These are phyloP conservation scores for Paramisgurnus dabryanus DNA, from an alignment of 2,113 vertebrate genomes.

Conservation along the genomic window DNA sequence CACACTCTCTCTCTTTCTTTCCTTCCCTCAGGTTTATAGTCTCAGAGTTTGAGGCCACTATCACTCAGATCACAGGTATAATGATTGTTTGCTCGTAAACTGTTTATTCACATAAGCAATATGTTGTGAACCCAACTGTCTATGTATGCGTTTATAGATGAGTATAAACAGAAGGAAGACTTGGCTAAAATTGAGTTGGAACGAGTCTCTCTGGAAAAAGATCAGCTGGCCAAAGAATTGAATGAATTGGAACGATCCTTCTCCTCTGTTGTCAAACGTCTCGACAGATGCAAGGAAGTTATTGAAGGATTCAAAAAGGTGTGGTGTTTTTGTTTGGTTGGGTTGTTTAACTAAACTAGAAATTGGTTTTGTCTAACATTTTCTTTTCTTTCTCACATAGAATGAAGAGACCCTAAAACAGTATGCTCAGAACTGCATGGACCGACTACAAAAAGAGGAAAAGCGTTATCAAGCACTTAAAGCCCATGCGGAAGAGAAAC, in stretches of 20 bases:
- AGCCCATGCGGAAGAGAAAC: conserved; percentile 89
- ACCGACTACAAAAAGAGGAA: conserved; percentile 82
- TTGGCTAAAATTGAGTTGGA: conserved; percentile 70
- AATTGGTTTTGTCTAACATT: neutral
- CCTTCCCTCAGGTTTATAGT: conserved; percentile 80
- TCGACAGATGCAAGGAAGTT: conserved; percentile 88
- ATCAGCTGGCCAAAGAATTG: conserved; percentile 80
- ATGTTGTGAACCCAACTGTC: neutral
- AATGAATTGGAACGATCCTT: conserved; percentile 85
- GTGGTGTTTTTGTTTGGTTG: neutral
- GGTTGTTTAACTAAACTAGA: too few species aligned
- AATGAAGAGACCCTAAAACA: conserved; percentile 89
- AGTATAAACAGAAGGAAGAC: conserved; percentile 79
- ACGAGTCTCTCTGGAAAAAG: conserved; percentile 77
- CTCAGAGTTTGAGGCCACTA: conserved; percentile 80
- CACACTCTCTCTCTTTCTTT: neutral
- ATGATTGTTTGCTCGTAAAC: neutral
- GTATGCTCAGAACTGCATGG: conserved; percentile 81
- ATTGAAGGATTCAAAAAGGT: conserved; percentile 87
- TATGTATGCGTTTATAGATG: conserved; percentile 63
- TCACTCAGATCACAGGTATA: conserved; percentile 81
- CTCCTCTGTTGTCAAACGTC: conserved; percentile 86
- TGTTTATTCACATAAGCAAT: neutral
- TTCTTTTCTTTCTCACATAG: conserved; percentile 61
- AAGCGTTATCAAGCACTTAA: conserved; percentile 89